Conservation (phyloP, 2,113 vertebrate genomes). For the Solea senegalensis region DNA sequence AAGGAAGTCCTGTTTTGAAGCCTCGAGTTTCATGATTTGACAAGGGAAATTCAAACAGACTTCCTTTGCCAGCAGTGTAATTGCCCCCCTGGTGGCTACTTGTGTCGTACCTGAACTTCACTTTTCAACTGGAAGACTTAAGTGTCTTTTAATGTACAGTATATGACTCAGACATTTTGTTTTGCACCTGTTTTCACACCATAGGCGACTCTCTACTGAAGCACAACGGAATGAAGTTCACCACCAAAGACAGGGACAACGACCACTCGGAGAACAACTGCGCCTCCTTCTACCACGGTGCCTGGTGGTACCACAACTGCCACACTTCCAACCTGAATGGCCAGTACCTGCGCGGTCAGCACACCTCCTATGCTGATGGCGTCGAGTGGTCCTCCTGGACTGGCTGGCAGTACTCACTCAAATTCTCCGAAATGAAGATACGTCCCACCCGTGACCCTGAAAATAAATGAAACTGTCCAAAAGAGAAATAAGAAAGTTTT, state of each 20-base stretch:
- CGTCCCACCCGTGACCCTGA: constrained; percentile 88
- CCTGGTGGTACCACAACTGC: constrained; percentile 99
- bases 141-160: background rate
- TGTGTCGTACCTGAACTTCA: no score
- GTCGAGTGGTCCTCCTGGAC: constrained; percentile 99
- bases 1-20: no score
- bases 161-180: background rate
- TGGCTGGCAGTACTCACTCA: constrained; percentile 98
- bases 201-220: constrained; percentile 94
- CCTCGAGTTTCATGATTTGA: no score
- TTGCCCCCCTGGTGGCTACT: no score
- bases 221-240: constrained; percentile 98
- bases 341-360: constrained; percentile 93
- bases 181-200: background rate
- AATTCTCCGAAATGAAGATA: constrained; percentile 98
- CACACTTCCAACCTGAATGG: constrained; percentile 99
- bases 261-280: constrained; percentile 99
- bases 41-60: no score
- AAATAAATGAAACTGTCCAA: constrained; percentile 79
- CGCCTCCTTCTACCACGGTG: constrained; percentile 94
- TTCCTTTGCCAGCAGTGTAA: no score
- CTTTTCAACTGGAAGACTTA: no score
- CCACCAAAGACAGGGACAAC: constrained; percentile 95
- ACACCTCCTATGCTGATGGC: constrained; percentile 95
- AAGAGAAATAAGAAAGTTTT: constrained; percentile 20